phyloP scores from a whole-genome alignment of 53 echinoderm and acorn worm genomes.

The Arbacia lixula region DNA sequence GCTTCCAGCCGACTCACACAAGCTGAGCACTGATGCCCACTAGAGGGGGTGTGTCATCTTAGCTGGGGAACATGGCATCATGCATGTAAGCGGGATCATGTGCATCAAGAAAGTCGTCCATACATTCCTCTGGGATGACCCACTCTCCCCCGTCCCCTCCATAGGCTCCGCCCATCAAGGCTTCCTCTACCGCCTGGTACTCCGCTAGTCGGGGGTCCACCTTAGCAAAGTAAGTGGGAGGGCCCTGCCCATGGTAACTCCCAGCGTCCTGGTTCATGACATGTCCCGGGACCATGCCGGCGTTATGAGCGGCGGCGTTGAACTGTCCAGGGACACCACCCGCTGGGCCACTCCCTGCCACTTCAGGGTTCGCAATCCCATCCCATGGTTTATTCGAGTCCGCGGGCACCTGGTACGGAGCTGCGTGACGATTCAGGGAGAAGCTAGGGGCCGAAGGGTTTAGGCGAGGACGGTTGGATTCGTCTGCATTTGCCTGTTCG shows the following conservation, averaged over 20 bases:
- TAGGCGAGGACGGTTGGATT: background rate
- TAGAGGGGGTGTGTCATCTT: too few species aligned
- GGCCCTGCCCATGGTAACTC: background rate
- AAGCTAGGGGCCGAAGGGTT: background rate
- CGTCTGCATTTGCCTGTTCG: background rate
- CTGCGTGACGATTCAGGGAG: background rate
- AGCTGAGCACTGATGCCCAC: too few species aligned
- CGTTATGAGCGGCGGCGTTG: background rate
- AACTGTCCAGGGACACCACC: background rate
- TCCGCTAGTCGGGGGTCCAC: slow-evolving; percentile 27
- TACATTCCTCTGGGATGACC: slow-evolving; percentile 47
- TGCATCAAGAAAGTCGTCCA: slow-evolving; percentile 66
- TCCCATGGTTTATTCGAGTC: slow-evolving; percentile 49
- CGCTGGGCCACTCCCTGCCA: background rate
- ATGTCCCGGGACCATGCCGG: background rate
- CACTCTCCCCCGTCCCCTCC: slow-evolving; percentile 2
- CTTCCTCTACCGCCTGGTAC: slow-evolving; percentile 33
- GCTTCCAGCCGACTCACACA: too few species aligned
- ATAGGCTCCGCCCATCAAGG: slow-evolving; percentile 6
- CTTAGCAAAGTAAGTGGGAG: slow-evolving; percentile 20
- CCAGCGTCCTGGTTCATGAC: background rate
- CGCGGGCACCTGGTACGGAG: slow-evolving; percentile 17
- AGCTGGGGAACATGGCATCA: slow-evolving; percentile 47
- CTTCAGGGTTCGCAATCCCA: slow-evolving; percentile 13
- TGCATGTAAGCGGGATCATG: slow-evolving; percentile 64